A percentile compares a stretch with the other conserved stretches of the same genome.
Conservation (phyloP, 2,797 vertebrate species). For the Alauda arvensis region DNA sequence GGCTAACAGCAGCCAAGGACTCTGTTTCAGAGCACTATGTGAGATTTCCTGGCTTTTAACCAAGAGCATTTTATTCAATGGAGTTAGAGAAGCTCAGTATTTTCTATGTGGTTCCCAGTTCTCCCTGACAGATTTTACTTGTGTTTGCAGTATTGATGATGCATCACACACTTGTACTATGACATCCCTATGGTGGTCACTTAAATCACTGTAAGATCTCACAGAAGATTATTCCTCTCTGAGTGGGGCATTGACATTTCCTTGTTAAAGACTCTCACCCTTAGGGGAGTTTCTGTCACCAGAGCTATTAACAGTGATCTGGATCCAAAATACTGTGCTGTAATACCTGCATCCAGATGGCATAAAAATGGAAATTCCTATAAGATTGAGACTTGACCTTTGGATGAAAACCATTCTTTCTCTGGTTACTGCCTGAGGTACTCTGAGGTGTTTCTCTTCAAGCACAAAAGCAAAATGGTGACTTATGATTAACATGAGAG, state of each 20-base stretch:
- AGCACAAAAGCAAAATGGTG: slow-evolving; percentile 38
- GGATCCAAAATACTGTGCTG: slow-evolving; percentile 43
- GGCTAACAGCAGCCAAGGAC: neutral
- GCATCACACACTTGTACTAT: neutral
- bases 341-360: slow-evolving; percentile 18
- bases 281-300: slow-evolving; percentile 38
- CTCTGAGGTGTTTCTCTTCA: slow-evolving; percentile 20
- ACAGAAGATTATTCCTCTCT: slow-evolving; percentile 38
- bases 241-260: slow-evolving; percentile 59
- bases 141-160: neutral
- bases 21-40: neutral
- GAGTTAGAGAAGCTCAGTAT: neutral
- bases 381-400: slow-evolving; percentile 61
- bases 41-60: neutral
- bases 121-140: neutral
- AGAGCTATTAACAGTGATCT: slow-evolving; percentile 51
- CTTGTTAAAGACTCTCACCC: slow-evolving; percentile 55
- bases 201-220: slow-evolving; percentile 44
- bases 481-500: slow-evolving; percentile 52
- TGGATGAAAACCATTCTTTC: slow-evolving; percentile 45
- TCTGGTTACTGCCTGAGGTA: neutral
- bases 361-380: slow-evolving; percentile 63
- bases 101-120: neutral
- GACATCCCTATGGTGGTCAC: neutral
- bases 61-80: neutral